Conservation (phyloP, 1,140 invertebrate species). For the Drosophila seguyi region DNA sequence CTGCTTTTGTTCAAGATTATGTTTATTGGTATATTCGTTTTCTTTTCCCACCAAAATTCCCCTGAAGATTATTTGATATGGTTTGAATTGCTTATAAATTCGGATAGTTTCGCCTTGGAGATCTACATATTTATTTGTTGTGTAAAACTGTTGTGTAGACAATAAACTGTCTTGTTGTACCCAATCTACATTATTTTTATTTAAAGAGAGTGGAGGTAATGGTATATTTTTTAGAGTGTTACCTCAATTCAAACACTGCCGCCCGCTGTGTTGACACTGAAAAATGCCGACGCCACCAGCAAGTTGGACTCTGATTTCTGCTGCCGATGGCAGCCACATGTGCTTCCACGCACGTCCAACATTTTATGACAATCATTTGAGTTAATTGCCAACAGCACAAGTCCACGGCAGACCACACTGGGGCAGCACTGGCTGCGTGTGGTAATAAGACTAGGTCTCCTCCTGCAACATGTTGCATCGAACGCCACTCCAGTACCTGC, state of each 20-base stretch:
- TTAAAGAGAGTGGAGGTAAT: not conserved
- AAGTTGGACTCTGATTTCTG: conserved; percentile 25
- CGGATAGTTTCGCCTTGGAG: not conserved
- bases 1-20: not conserved
- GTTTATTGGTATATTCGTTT: not conserved
- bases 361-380: conserved; percentile 82
- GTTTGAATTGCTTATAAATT: not conserved
- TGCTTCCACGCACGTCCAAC: conserved; percentile 51
- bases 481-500: conserved; percentile 1
- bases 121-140: not conserved
- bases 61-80: not conserved
- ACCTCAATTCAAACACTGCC: conserved; percentile 58
- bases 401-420: conserved; percentile 59
- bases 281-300: conserved; percentile 59
- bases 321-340: conserved; percentile 45
- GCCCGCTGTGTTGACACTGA: conserved; percentile 79
- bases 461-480: conserved; percentile 53
- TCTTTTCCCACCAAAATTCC: no score
- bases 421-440: conserved; percentile 49
- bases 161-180: not conserved
- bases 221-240: not conserved
- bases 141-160: not conserved
- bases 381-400: conserved; percentile 74
- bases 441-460: conserved; percentile 73
- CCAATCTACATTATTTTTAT: not conserved